phyloP scores from a whole-genome alignment of 1,140 invertebrate genomes.

The Panagrolaimus sp. region DNA sequence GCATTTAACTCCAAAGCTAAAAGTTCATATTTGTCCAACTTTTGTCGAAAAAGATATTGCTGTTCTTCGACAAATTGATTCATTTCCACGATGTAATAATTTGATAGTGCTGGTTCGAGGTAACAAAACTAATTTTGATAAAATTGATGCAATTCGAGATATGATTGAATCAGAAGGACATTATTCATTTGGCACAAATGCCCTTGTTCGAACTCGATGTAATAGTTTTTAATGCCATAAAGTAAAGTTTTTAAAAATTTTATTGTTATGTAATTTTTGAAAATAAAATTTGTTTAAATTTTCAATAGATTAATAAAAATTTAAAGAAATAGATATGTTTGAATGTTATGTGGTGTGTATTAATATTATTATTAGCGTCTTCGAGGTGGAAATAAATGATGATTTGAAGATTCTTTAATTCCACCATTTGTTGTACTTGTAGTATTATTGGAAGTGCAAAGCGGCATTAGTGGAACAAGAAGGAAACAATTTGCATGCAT shows the following conservation, averaged over 20 bases:
- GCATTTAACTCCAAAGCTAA: neutral
- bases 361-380: no score
- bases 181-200: neutral
- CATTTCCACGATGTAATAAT: neutral
- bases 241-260: neutral
- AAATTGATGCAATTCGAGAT: slow-evolving; percentile 1
- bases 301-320: no score
- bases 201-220: neutral
- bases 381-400: no score
- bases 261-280: neutral
- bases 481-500: slow-evolving; percentile 57
- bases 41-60: neutral
- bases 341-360: no score
- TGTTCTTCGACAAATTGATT: slow-evolving; percentile 2
- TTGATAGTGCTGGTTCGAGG: neutral
- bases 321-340: no score
- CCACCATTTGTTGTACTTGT: no score
- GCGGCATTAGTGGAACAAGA: slow-evolving; percentile 55
- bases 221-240: neutral
- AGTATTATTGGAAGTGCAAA: slow-evolving; percentile 27
- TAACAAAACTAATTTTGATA: neutral
- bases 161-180: neutral
- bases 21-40: neutral
- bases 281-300: neutral
- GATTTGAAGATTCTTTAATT: no score